A percentile compares a stretch with the other conserved stretches of the same genome.
These are phyloP conservation scores for Oncopodura yosiiana DNA, from an alignment of 1,140 invertebrate genomes.

Conservation along the genomic window DNA sequence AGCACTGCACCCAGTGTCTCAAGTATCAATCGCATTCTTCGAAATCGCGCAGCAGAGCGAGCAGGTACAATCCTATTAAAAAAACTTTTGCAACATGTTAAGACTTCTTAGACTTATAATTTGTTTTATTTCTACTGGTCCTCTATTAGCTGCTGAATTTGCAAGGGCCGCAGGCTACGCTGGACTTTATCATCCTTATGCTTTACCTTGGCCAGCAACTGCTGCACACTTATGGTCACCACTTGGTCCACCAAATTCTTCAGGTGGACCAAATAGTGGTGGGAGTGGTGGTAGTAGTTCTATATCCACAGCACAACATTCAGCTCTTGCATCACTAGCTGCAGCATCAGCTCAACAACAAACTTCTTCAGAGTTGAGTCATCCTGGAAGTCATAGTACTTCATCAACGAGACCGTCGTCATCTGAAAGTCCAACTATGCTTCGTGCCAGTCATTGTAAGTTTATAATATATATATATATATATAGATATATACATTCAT, in stretches of 20 bases:
- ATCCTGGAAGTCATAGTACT: conserved; percentile 34
- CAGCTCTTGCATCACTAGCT: conserved; percentile 27
- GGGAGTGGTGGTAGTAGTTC: background rate
- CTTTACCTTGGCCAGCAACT: conserved; percentile 39
- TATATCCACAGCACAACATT: conserved; percentile 9
- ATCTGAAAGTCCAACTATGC: conserved; percentile 34
- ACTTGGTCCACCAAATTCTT: background rate
- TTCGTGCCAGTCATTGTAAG: conserved; percentile 28
- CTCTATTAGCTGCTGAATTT: conserved; percentile 88
- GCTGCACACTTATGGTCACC: conserved; percentile 36
- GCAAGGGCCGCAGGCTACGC: conserved; percentile 74
- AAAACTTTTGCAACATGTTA: no score
- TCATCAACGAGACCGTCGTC: conserved; percentile 34
- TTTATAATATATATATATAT: background rate
- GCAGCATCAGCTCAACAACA: conserved; percentile 23
- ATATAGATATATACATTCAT: no score
- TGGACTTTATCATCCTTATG: conserved; percentile 55
- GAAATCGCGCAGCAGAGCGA: conserved; percentile 82
- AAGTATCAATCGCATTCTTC: conserved; percentile 81
- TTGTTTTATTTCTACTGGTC: no score
- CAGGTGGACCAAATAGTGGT: background rate
- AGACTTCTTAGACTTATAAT: no score
- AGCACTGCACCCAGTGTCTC: conserved; percentile 75
- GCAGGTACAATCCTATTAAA: no score
- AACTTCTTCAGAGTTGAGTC: conserved; percentile 33